Conservation (phyloP, 1,140 invertebrate species). For the Rhynchophorus ferrugineus region DNA sequence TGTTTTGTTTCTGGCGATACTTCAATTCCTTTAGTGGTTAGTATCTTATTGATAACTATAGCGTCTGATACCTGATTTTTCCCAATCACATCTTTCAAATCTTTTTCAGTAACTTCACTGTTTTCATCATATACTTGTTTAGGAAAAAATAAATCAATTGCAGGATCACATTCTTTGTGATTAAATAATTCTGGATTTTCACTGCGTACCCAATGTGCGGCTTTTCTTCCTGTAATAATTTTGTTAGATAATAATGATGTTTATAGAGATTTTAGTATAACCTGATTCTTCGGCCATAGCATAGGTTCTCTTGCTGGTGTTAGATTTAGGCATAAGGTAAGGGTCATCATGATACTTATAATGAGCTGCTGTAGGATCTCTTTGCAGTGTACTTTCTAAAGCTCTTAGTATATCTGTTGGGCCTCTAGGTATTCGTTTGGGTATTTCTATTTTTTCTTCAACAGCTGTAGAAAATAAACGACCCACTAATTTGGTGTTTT, state of each 20-base stretch:
- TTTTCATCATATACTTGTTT: conserved; percentile 60
- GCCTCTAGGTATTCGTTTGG: conserved; percentile 60
- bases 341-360: conserved; percentile 90
- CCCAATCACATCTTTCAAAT: conserved; percentile 56
- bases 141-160: conserved; percentile 63
- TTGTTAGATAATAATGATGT: background rate
- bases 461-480: conserved; percentile 5
- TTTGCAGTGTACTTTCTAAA: conserved; percentile 61
- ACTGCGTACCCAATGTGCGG: conserved; percentile 75
- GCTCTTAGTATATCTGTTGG: conserved; percentile 79
- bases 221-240: conserved; percentile 50
- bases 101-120: conserved; percentile 57
- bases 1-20: conserved; percentile 57
- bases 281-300: conserved; percentile 79
- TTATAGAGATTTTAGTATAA: background rate
- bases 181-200: conserved; percentile 70
- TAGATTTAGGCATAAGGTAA: conserved; percentile 74
- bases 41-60: conserved; percentile 61
- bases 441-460: conserved; percentile 47
- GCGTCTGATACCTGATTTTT: conserved; percentile 60
- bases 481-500: background rate
- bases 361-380: conserved; percentile 71
- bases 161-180: conserved; percentile 62
- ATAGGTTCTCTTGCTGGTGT: conserved; percentile 61
- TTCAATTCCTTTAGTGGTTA: conserved; percentile 53